Base-by-base conservation (phyloP, 2,888 invertebrate genomes). In the Coenonympha arcania region DNA sequence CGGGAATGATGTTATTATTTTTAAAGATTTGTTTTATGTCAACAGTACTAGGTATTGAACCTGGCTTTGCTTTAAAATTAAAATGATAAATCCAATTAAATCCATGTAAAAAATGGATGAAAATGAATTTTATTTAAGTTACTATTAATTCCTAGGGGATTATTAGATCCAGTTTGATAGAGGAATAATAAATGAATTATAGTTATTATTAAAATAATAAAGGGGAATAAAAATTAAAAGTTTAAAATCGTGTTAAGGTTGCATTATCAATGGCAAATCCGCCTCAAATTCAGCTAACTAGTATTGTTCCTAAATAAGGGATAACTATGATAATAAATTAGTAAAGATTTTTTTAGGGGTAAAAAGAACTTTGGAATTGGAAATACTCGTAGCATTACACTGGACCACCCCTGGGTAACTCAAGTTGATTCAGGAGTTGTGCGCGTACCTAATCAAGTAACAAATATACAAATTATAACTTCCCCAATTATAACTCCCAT, bases 221-320 rank as follows among this genome's bases (percentile, higher is more conserved):
- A 92, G 0, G 92, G 92, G 26, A 93, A 44, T 55, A 93, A 64
- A 79, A 93, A 93, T n/a, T n/a, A 40, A 94, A 87, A 0, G 91
- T 88, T 70, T 91, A 93, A 73, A 92, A 93, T 80, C 92, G 92
- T n/a, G 89, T 91, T 80, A 93, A 66, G 0, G 93, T 93, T 0
- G 92, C 89, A 63, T 92, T 91, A 75, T 90, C 89, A 13, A 93
- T 90, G 0, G 90, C 89, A 77, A 92, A 93, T 66, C 92, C 92
- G 1, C 93, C 93, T 88, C 92, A 93, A 64, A 93, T 77, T 89
- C 92, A 93, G 77, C 88, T 84, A 0, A 92, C 90, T 77, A 93
- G 63, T 56, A 68, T 72, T 50, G 68, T 75, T 9, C 92, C 92
- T 78, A 92, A 64, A 59, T 90, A 91, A 0, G 93, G 92, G 6